phyloP scores from a whole-genome alignment of 2,113 vertebrate genomes.

The Cromileptes altivelis region DNA sequence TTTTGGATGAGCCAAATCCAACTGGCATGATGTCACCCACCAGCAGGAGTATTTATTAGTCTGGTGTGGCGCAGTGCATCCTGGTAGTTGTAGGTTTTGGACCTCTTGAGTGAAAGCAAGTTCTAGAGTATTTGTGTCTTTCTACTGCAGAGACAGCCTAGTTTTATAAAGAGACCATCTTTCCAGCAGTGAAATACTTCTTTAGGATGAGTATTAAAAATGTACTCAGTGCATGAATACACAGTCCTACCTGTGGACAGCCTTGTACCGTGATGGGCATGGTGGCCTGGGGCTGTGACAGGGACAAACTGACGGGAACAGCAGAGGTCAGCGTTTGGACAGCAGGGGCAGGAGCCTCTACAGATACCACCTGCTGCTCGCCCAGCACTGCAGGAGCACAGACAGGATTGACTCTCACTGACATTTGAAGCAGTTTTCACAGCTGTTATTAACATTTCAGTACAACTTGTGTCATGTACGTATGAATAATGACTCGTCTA shows the following conservation, averaged over 20 bases:
- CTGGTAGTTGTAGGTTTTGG: too few species aligned
- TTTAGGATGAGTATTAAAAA: neutral
- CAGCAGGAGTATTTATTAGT: too few species aligned
- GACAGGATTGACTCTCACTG: constrained; percentile 2
- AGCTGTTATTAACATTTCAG: constrained; percentile 14
- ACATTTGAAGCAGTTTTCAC: constrained; percentile 29
- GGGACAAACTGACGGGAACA: constrained; percentile 76
- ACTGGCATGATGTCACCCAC: too few species aligned
- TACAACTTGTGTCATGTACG: neutral
- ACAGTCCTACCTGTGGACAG: constrained; percentile 81
- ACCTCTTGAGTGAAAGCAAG: too few species aligned
- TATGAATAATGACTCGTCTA: neutral
- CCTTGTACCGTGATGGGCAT: constrained; percentile 84
- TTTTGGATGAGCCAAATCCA: too few species aligned
- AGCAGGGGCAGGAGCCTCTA: constrained; percentile 60
- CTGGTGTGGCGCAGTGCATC: too few species aligned
- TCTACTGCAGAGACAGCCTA: too few species aligned
- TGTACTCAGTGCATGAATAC: neutral
- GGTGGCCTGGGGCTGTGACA: constrained; percentile 78
- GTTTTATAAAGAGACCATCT: too few species aligned
- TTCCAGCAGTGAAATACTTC: too few species aligned
- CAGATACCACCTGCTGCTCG: constrained; percentile 72
- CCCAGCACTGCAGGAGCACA: constrained; percentile 63
- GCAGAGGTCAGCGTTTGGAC: constrained; percentile 75
- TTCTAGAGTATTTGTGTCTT: too few species aligned